These are phyloP conservation scores for Manis javanica DNA, from an alignment of 2,797 vertebrate genomes.

Conservation along the genomic window DNA sequence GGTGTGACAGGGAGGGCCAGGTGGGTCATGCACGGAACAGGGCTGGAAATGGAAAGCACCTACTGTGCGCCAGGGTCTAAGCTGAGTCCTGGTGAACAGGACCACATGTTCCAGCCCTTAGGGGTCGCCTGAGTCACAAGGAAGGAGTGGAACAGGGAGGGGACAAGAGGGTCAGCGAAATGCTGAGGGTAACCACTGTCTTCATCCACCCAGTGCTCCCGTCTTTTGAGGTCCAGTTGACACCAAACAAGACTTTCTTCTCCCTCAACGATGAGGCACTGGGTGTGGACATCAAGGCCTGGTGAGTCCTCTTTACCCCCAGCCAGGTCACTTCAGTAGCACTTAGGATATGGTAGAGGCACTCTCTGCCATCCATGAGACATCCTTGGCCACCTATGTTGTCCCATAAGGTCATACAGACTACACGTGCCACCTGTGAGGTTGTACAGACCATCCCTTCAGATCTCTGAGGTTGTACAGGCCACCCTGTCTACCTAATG, in stretches of 20 bases:
- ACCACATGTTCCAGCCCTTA: neutral
- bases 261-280: conserved; percentile 4
- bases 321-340: neutral
- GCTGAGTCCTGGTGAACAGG: neutral
- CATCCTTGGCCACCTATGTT: neutral
- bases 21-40: fast-evolving
- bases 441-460: neutral
- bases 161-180: fast-evolving
- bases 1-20: fast-evolving
- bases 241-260: conserved; percentile 67
- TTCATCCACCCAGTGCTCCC: conserved; percentile 65
- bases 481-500: neutral
- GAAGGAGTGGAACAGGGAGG: neutral
- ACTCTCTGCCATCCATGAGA: neutral
- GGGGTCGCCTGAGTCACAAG: neutral
- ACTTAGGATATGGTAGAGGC: neutral
- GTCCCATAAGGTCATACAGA: neutral
- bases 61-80: neutral
- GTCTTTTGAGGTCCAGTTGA: conserved; percentile 71
- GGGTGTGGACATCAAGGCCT: conserved; percentile 59
- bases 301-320: conserved; percentile 23
- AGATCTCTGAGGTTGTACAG: neutral
- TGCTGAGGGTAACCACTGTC: neutral
- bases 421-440: neutral
- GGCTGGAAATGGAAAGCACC: neutral